Base-by-base conservation (phyloP, 1,140 invertebrate species). In the Andricus grossulariae region DNA sequence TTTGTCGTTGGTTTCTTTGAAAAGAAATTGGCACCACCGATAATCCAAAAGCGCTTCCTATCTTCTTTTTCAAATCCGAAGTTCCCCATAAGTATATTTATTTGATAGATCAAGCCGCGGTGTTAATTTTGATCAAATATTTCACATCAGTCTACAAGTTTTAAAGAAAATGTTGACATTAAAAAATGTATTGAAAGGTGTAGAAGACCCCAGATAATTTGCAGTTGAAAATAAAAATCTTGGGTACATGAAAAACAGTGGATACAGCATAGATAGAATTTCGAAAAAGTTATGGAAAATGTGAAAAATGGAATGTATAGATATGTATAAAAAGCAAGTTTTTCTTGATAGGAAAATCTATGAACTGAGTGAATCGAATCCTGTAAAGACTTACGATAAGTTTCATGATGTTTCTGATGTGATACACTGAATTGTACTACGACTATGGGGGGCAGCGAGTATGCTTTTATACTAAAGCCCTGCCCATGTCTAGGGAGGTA, bases 391-490 rank as follows among this genome's bases (percentile, higher is more conserved):
- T 92, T 91, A 92, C 91, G 85, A 91, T 84, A 80, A 92, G 82
- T 84, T 91, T 90, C 91, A 92, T 92, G 82, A 78, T 90, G 78
- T 90, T 88, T 88, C 88, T 90, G 86, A 89, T 85, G 85, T 85
- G 83, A 85, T 84, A 87, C 84, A 83, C 88, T 80, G 86, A 85
- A 82, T 86, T 85, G 85, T 85, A 91, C 90, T 92, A 90, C 86
- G 83, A 89, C 82, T 85, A 83, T 66, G 78, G 87, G 87, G 88
- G 85, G 84, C 88, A 81, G 84, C 82, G 85, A 77, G 80, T 89
- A 88, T 89, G 91, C 91, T 92, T 92, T 92, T 92, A 92, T 92
- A 92, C 87, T 84, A 78, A 81, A 85, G 87, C 86, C 88, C 87
- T 88, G 88, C 89, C 89, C 85, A 86, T 82, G 83, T 84, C 86